These are phyloP conservation scores for Pteruthius melanotis DNA, from an alignment of 2,113 vertebrate species.

Conservation along the genomic window DNA sequence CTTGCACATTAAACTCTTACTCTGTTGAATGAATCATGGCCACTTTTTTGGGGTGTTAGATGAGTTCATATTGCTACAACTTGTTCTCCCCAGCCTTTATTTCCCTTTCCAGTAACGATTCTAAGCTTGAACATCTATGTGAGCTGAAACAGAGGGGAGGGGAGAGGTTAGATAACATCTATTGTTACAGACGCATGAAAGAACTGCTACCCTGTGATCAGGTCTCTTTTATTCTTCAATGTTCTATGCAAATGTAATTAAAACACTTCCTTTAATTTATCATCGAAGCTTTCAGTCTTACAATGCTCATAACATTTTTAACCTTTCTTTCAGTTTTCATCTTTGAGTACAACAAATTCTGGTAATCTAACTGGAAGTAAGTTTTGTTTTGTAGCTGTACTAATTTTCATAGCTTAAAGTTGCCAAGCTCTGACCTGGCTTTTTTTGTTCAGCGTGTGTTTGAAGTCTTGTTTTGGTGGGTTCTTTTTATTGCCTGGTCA, in stretches of 20 bases:
- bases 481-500: background rate
- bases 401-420: background rate
- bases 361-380: background rate
- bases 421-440: background rate
- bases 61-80: background rate
- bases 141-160: background rate
- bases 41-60: background rate
- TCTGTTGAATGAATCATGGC: background rate
- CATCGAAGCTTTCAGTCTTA: background rate
- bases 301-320: background rate
- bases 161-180: background rate
- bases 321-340: background rate
- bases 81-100: background rate
- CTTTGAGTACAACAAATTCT: background rate
- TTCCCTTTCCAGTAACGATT: background rate
- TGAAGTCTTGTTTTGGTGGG: background rate
- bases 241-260: background rate
- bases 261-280: background rate
- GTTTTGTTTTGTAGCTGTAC: background rate
- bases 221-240: background rate
- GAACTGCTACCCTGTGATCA: background rate
- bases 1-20: background rate
- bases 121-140: background rate
- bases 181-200: background rate
- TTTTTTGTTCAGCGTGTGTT: background rate